Evolutionary conservation across 2,888 invertebrate genomes (phyloP).

Genomic region (Lochmaea crataegi): DNA sequence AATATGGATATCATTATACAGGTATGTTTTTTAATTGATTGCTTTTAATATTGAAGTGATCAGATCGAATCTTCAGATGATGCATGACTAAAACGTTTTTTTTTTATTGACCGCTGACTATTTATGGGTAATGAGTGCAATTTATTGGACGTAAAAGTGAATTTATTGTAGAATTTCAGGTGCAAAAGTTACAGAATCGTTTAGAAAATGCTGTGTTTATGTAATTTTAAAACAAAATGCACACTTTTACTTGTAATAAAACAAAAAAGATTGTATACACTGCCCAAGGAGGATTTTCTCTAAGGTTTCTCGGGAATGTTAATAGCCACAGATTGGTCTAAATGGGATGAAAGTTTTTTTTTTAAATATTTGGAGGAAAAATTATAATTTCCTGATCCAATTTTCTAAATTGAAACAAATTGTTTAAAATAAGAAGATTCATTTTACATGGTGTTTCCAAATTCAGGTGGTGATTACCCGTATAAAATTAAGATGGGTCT

Average conservation of each 20-base stretch:
- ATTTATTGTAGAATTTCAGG: background rate
- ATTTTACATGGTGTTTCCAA: too few species aligned
- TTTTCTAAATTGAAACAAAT: too few species aligned
- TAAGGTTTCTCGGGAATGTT: too few species aligned
- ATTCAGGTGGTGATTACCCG: too few species aligned
- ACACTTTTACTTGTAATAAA: background rate
- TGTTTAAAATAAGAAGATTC: too few species aligned
- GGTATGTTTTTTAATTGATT: constrained; percentile 28
- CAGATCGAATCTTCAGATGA: constrained; percentile 17
- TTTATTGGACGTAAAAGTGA: background rate
- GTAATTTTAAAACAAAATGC: background rate
- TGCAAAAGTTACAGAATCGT: background rate
- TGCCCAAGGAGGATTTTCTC: too few species aligned
- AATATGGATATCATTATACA: constrained; percentile 28
- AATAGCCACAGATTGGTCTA: too few species aligned
- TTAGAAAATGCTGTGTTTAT: background rate
- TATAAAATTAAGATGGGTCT: too few species aligned
- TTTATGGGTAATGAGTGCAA: background rate
- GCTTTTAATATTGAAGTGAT: constrained; percentile 25
- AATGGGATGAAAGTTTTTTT: too few species aligned
- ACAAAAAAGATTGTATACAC: background rate
- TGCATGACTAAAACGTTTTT: constrained; percentile 21
- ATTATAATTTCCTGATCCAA: too few species aligned
- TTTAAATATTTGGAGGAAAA: too few species aligned
- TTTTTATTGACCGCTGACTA: background rate